Conservation (phyloP, 2,113 vertebrate genomes). For the Neopipo cinnamomea region DNA sequence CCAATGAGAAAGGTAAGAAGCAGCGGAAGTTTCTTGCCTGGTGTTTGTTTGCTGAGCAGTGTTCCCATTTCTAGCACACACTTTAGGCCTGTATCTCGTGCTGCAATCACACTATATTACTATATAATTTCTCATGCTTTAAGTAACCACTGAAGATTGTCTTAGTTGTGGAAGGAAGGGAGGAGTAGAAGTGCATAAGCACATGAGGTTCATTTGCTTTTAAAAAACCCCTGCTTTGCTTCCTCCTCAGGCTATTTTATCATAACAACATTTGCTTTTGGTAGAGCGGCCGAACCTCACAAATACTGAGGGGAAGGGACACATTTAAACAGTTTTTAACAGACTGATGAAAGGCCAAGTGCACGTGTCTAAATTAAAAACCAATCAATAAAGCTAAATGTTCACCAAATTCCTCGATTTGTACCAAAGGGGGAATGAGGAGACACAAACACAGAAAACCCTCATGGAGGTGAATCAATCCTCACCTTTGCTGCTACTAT, state of each 20-base stretch:
- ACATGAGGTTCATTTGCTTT: slow-evolving; percentile 39
- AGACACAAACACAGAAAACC: not conserved
- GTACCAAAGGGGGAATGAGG: not conserved
- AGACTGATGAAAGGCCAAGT: not conserved
- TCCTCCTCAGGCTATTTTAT: slow-evolving; percentile 55
- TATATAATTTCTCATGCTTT: slow-evolving; percentile 29
- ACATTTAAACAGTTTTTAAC: not conserved
- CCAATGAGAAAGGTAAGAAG: slow-evolving; percentile 43
- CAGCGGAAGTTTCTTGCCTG: slow-evolving; percentile 8
- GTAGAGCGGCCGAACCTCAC: not conserved
- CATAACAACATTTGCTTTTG: slow-evolving; percentile 53
- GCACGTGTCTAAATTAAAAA: not conserved
- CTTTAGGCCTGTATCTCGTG: not conserved
- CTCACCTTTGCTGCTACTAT: not conserved
- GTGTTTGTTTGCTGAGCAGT: slow-evolving; percentile 8
- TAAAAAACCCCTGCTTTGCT: slow-evolving; percentile 42
- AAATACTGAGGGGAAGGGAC: not conserved
- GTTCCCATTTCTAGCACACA: slow-evolving; percentile 7
- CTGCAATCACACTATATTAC: slow-evolving; percentile 8
- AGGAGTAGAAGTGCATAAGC: slow-evolving; percentile 31
- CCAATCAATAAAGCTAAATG: not conserved
- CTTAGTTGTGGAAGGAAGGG: slow-evolving; percentile 22
- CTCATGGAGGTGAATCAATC: not conserved
- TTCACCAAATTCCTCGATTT: not conserved
- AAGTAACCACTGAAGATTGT: slow-evolving; percentile 33